Base-by-base conservation (phyloP, 2,113 vertebrate species). In the Otis tarda region DNA sequence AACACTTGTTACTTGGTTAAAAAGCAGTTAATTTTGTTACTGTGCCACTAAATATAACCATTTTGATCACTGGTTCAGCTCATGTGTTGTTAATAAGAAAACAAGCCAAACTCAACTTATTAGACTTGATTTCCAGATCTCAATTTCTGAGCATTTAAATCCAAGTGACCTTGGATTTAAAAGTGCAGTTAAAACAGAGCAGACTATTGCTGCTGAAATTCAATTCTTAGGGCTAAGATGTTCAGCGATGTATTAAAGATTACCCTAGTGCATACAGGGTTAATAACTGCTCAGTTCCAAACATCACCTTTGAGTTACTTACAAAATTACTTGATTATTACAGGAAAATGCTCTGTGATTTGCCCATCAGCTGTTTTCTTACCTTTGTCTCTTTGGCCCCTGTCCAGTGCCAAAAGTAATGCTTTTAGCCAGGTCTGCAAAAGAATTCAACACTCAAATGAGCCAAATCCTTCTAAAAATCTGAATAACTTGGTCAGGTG, bases 391-490 rank as follows among this genome's bases (percentile, higher is more conserved):
- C 74, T 87, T 90, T 91, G 83, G 80, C 65, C 18, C 67, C 18
- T 2, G 1, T 64, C 65, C 86, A 87, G 28, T 61, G 76, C 39
- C 1, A 0, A 78, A 63, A 60, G 19, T 71, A 52, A 78, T 18
- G 10, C 53, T 71, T 92, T 15, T 64, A 43, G 35, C 43, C 61
- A 73, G 61, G 31, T 49, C 57, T 73, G 53, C 56, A 53, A 53
- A 75, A 93, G 53, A 68, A 39, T 80, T 73, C 70, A 88, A 79
- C 19, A 18, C 25, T 60, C n/a, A 71, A 90, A 78, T 61, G 57
- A 90, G 49, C 61, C 86, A 92, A 86, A 68, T 84, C 28, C 57
- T 92, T 75, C 83, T 90, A 60, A 83, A 96, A 83, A 68, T 78
- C 35, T 47, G 61, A 89, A 17, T 79, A 52, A 39, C 37, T 92